These are phyloP conservation scores for Cyrtonyx montezumae DNA, from an alignment of 2,113 vertebrate species.

Conservation along the genomic window DNA sequence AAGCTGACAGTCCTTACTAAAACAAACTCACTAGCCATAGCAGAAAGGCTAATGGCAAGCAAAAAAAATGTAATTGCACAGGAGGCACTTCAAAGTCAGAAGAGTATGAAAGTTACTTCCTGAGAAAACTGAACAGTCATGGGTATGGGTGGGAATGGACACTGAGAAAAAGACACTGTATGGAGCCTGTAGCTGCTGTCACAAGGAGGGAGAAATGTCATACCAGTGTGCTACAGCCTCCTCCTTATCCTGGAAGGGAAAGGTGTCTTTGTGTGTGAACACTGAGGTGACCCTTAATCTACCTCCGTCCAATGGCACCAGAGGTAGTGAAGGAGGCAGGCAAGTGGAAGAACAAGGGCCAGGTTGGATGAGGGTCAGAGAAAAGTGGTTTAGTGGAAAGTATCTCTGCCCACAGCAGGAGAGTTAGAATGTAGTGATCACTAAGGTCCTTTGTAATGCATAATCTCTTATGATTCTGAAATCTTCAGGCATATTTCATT, in stretches of 20 bases:
- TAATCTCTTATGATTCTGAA: not conserved
- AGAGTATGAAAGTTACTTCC: not conserved
- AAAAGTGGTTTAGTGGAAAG: not conserved
- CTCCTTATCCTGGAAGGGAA: not conserved
- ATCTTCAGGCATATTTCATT: not conserved
- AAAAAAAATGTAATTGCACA: not conserved
- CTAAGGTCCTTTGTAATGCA: not conserved
- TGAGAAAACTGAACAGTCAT: not conserved
- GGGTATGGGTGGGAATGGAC: not conserved
- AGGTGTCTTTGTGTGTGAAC: accelerated
- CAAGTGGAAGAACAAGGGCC: not conserved
- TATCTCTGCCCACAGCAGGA: not conserved
- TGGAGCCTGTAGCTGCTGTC: not conserved
- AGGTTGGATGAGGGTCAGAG: not conserved
- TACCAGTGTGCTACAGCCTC: accelerated
- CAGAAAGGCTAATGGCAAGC: not conserved
- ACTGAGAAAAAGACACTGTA: not conserved
- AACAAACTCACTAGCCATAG: not conserved
- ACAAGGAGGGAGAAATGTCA: not conserved
- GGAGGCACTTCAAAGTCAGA: not conserved
- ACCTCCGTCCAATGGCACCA: not conserved
- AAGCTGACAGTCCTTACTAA: not conserved
- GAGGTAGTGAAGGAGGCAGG: not conserved
- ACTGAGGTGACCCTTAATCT: not conserved
- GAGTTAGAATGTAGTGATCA: not conserved